phyloP scores from a whole-genome alignment of 2,888 invertebrate genomes.

The Lasioglossum marginatum region DNA sequence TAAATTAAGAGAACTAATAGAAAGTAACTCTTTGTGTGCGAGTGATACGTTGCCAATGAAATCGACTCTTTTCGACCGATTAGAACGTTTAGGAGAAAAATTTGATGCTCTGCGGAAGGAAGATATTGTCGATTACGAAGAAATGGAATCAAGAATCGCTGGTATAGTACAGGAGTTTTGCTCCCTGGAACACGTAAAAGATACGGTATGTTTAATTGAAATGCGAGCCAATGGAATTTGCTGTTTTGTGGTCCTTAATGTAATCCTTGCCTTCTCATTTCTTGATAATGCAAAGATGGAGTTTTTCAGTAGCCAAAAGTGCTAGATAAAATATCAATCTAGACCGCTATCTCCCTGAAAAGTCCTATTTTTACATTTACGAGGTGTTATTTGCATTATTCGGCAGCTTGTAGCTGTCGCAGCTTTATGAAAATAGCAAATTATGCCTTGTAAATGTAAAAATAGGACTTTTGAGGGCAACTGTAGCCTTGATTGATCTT shows the following conservation, averaged over 20 bases:
- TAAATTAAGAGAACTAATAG: constrained; percentile 69
- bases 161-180: constrained; percentile 76
- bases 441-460: no score
- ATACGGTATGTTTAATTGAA: constrained; percentile 67
- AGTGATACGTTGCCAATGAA: constrained; percentile 63
- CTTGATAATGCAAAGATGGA: no score
- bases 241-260: neutral
- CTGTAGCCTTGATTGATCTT: no score
- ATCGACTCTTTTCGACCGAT: constrained; percentile 73
- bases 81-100: constrained; percentile 74
- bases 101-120: constrained; percentile 75
- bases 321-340: no score
- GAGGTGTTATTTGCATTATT: no score
- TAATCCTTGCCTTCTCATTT: no score
- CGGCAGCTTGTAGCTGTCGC: no score
- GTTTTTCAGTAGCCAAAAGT: no score
- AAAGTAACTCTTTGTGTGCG: constrained; percentile 46
- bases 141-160: constrained; percentile 75
- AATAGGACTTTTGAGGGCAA: no score
- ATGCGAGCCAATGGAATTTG: neutral
- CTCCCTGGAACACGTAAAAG: constrained; percentile 66
- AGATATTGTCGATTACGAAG: constrained; percentile 71
- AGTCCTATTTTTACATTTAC: no score
- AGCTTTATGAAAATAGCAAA: no score
- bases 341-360: no score